Evolutionary conservation across 2,113 vertebrate genomes (phyloP), one percentile per base, ranked within the genome.

Genomic region (Hypocryptadius cinnamomeus): DNA sequence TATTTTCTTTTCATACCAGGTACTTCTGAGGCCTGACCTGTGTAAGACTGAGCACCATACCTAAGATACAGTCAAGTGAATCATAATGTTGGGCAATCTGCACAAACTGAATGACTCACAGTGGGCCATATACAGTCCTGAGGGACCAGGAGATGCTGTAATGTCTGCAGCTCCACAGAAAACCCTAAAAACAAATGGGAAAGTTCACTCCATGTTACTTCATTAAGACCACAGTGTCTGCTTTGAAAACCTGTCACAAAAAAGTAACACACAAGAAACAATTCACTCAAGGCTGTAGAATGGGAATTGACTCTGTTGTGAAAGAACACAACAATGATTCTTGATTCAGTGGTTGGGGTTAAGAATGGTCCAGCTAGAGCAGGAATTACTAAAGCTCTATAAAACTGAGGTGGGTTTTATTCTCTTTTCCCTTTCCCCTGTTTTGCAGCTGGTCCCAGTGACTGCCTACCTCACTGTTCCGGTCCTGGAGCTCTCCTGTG

Each of bases 381-480:
- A 79, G 40, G 5, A 40, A 45, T 23, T 63, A 23, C 21, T 47
- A 57, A 84, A 47, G n/a, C 5, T 27, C 30, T 45, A 13, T 33
- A 53, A 70, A 92, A 92, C 30, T 25, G 18, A 30, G 10, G 21
- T 51, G 60, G 2, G 2, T 13, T 60, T 64, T 47, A 30, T 16
- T 14, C 13, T 64, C 37, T 35, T 79, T 66, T 70, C 13, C 33
- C 11, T 68, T 39, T 47, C 11, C 27, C 53, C 48, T 83, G 40
- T 63, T 69, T 70, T 78, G 65, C 87, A 99, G 99, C 90, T 94
- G 8, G 97, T 99, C 53, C 98, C 98, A 44, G 94, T 99, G 64
- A 61, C 70, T 27, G 99, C 98, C 0, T 72, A 85, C 13, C 96
- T 99, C 87, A 87, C 94, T 2, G 85, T 99, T 35, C 97, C 98